Conservation (phyloP, 2,797 vertebrate genomes). For the Hydrophis major region DNA sequence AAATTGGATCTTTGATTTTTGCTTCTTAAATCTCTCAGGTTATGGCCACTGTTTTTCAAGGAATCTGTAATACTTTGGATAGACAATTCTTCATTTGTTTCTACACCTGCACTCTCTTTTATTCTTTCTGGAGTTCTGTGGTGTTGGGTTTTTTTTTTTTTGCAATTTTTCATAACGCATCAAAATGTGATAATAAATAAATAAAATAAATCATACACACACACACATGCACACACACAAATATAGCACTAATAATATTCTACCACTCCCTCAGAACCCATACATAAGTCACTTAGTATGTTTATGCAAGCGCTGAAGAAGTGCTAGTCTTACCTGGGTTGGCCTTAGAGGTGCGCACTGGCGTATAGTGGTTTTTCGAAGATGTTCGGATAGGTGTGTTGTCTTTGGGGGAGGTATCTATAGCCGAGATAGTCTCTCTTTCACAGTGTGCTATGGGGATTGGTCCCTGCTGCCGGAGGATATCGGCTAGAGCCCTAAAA, state of each 20-base stretch:
- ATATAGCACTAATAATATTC: not conserved
- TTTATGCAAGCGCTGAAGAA: not conserved
- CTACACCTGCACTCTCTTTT: not conserved
- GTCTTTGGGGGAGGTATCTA: constrained; percentile 95
- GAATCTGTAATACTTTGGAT: not conserved
- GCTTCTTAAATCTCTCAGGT: not conserved
- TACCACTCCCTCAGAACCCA: not conserved
- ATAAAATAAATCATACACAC: not conserved
- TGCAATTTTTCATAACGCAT: not conserved
- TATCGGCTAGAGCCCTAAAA: constrained; percentile 93
- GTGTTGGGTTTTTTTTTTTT: not conserved
- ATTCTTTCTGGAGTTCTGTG: not conserved
- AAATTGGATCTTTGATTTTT: not conserved
- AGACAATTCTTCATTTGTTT: not conserved
- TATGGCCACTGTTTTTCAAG: not conserved
- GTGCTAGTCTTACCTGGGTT: constrained; percentile 81
- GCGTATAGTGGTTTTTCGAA: constrained; percentile 97
- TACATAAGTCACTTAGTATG: rapidly evolving
- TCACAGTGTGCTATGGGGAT: constrained; percentile 97
- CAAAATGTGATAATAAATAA: not conserved
- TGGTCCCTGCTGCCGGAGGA: constrained; percentile 96
- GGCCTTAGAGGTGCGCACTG: constrained; percentile 89
- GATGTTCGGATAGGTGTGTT: constrained; percentile 90
- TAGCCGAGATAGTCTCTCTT: constrained; percentile 95
- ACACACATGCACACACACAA: too few relatives aligned